These are phyloP conservation scores for Esperia sulphurella DNA, from an alignment of 2,888 invertebrate genomes.

Conservation along the genomic window DNA sequence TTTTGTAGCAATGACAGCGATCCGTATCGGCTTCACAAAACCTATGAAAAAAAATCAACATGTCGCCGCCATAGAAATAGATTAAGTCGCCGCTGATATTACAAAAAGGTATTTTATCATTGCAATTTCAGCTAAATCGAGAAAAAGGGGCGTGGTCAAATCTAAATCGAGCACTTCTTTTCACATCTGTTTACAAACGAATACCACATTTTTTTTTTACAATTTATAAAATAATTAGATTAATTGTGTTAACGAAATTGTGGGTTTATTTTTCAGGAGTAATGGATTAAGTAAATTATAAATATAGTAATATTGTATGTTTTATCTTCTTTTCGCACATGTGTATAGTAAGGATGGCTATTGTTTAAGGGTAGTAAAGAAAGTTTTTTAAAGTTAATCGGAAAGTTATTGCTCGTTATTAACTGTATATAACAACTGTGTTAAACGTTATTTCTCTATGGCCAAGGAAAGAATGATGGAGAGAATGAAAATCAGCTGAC, in stretches of 20 bases:
- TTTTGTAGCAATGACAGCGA: conserved; percentile 77
- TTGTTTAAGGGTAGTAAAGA: no score
- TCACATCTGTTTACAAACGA: conserved; percentile 11
- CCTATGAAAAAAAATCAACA: conserved; percentile 77
- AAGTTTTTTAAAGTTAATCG: no score
- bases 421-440: no score
- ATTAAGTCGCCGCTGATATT: conserved; percentile 70
- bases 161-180: conserved; percentile 50
- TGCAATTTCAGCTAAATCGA: conserved; percentile 54
- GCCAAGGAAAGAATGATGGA: conserved; percentile 1
- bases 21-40: conserved; percentile 78
- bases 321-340: no score
- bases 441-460: conserved; percentile 5
- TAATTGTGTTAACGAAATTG: no score
- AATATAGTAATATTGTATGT: no score
- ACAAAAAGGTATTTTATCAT: conserved; percentile 65
- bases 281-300: no score
- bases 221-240: no score
- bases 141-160: conserved; percentile 51
- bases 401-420: background rate
- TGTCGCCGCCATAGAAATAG: no score
- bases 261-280: no score
- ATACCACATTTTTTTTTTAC: no score
- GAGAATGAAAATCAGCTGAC: conserved; percentile 10
- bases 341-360: no score